Percentiles rank a stretch among this genome's conserved stretches.
Conservation (phyloP, 2,113 vertebrate genomes). For the Brachionichthys hirsutus region DNA sequence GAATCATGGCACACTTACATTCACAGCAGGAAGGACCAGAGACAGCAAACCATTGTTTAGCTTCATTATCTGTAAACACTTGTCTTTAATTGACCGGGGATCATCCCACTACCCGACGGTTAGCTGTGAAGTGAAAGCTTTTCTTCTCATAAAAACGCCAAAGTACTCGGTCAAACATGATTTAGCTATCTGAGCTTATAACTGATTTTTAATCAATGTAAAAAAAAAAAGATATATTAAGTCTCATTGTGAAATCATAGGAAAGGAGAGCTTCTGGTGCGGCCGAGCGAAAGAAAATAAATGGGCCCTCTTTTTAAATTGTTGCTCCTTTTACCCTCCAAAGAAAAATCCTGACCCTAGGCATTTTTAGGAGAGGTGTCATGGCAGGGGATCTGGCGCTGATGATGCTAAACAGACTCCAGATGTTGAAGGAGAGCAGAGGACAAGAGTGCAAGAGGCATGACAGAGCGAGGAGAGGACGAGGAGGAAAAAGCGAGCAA, state of each 20-base stretch:
- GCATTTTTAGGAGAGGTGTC: slow-evolving; percentile 63
- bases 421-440: slow-evolving; percentile 71
- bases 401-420: slow-evolving; percentile 73
- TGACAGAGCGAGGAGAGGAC: slow-evolving; percentile 33
- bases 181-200: slow-evolving; percentile 26
- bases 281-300: not conserved
- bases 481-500: slow-evolving; percentile 5
- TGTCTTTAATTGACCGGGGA: slow-evolving; percentile 8
- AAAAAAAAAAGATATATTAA: slow-evolving; percentile 19
- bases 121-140: slow-evolving; percentile 23
- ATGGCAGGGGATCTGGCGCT: slow-evolving; percentile 49
- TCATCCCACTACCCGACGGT: slow-evolving; percentile 22
- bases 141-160: slow-evolving; percentile 25
- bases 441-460: slow-evolving; percentile 44
- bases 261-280: not conserved
- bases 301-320: not conserved
- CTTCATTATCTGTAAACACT: slow-evolving; percentile 30
- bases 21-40: slow-evolving; percentile 8
- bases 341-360: slow-evolving; percentile 13
- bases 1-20: slow-evolving; percentile 37
- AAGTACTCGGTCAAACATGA: slow-evolving; percentile 34
- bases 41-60: not conserved
- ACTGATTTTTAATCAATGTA: slow-evolving; percentile 14
- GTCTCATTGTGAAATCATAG: slow-evolving; percentile 16
- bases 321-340: slow-evolving; percentile 13